Conservation (phyloP, 30 jellyfish, hydroid and myxozoan genomes). For the Sanderia malayensis region DNA sequence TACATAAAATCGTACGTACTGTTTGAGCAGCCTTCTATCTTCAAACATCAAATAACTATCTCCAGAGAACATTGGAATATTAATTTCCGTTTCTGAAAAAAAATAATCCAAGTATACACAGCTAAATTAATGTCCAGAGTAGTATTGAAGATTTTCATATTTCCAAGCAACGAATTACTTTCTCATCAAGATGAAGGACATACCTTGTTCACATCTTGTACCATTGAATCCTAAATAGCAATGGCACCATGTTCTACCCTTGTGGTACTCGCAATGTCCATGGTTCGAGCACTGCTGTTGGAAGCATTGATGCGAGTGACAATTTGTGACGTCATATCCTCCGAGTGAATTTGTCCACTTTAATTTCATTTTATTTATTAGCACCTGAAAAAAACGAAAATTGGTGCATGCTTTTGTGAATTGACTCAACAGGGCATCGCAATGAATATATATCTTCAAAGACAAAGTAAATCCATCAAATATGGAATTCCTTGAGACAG, state of each 20-base stretch:
- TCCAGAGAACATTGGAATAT: constrained; percentile 51
- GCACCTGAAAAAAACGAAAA: constrained; percentile 1
- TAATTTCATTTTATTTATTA: constrained; percentile 14
- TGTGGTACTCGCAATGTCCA: constrained; percentile 62
- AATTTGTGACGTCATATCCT: constrained; percentile 38
- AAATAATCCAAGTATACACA: neutral
- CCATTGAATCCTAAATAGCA: constrained; percentile 65
- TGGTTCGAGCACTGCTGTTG: constrained; percentile 17
- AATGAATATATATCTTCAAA: too few species aligned
- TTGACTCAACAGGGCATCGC: too few species aligned
- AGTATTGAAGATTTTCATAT: too few species aligned
- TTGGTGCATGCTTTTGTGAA: too few species aligned
- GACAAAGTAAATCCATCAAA: too few species aligned
- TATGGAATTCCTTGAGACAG: too few species aligned
- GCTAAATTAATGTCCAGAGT: neutral
- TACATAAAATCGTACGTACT: too few species aligned
- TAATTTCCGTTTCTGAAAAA: constrained; percentile 9
- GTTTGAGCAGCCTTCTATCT: constrained; percentile 19
- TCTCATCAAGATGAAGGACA: neutral
- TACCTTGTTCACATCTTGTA: constrained; percentile 39
- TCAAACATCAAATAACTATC: constrained; percentile 49
- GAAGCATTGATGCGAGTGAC: constrained; percentile 48
- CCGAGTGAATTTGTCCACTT: constrained; percentile 31
- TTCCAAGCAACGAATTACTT: too few species aligned
- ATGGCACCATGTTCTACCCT: constrained; percentile 62